These are phyloP conservation scores for Daboia siamensis DNA, from an alignment of 2,113 vertebrate genomes.

Conservation along the genomic window DNA sequence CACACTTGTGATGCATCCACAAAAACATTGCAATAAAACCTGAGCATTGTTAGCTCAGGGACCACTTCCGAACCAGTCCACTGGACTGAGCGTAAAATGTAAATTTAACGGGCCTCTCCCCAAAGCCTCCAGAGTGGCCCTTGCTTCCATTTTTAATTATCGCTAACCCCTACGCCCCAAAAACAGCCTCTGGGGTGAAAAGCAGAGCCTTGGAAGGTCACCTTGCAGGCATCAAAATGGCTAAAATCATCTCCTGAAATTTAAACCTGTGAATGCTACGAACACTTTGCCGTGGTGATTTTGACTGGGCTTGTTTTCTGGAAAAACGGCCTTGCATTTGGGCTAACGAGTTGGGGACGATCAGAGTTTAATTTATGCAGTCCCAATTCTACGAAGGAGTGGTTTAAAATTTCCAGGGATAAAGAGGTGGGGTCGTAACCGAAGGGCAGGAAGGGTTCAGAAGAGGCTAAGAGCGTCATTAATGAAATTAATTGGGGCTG, in stretches of 20 bases:
- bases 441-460: background rate
- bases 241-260: background rate
- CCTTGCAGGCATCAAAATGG: background rate
- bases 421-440: background rate
- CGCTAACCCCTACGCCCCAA: background rate
- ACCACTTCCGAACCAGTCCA: background rate
- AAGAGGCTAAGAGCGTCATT: background rate
- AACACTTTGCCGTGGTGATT: background rate
- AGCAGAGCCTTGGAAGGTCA: background rate
- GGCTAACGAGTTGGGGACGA: background rate
- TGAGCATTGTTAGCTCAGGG: background rate
- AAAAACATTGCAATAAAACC: background rate
- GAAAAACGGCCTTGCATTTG: background rate
- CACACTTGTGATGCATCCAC: background rate
- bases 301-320: rapidly evolving
- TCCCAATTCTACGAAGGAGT: background rate
- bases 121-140: background rate
- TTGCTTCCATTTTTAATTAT: background rate
- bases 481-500: background rate
- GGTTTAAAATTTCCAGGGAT: background rate
- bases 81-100: background rate
- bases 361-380: background rate
- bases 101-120: background rate
- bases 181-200: background rate
- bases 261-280: background rate